Conservation (phyloP, 2,888 invertebrate species). For the Lasius platythorax region DNA sequence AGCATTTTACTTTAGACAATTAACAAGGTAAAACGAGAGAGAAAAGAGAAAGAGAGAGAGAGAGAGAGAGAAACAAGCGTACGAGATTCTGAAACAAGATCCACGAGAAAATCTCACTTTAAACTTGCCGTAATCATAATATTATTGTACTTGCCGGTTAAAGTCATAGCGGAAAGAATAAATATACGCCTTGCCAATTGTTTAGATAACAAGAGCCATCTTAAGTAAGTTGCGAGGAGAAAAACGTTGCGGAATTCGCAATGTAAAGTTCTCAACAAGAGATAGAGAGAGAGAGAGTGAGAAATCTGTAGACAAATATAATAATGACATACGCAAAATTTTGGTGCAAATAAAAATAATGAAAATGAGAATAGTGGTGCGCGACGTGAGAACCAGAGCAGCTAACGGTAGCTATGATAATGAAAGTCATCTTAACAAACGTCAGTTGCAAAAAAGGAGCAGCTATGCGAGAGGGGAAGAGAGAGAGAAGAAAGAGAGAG, state of each 20-base stretch:
- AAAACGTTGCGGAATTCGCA: not conserved
- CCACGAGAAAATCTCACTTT: not conserved
- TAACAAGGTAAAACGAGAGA: not conserved
- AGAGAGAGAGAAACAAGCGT: not conserved
- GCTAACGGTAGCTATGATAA: constrained; percentile 48
- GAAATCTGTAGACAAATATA: constrained; percentile 43
- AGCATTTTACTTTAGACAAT: not conserved
- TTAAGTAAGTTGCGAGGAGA: not conserved
- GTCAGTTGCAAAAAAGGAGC: constrained; percentile 55
- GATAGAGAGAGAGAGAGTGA: not conserved
- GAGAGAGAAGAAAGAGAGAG: not conserved
- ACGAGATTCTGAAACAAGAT: not conserved
- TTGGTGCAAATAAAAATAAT: constrained; percentile 51
- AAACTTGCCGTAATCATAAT: not conserved
- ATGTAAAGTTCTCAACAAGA: not conserved
- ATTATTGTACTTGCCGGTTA: not conserved
- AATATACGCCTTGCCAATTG: not conserved
- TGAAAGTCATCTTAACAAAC: constrained; percentile 56
- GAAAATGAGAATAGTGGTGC: constrained; percentile 35
- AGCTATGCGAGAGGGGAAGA: constrained; percentile 17
- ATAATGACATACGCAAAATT: constrained; percentile 26
- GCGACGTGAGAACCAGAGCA: constrained; percentile 10
- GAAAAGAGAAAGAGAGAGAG: not conserved
- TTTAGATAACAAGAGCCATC: not conserved
- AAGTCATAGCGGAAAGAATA: not conserved